These are phyloP conservation scores for Telenomus remus DNA, from an alignment of 1,140 invertebrate species.

Conservation along the genomic window DNA sequence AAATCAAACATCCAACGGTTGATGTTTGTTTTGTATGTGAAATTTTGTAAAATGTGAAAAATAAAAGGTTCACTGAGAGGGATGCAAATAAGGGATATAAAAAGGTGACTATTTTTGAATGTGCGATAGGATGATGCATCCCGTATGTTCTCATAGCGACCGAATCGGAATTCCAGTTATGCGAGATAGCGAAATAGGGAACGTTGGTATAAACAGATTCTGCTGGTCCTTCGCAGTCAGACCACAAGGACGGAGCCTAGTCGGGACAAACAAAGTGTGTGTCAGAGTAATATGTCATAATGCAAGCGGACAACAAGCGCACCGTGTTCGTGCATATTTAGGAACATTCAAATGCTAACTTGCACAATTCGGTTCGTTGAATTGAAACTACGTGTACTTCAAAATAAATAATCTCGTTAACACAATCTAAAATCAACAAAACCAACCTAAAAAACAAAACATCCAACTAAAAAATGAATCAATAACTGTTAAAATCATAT, in stretches of 20 bases:
- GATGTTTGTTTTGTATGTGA: too few species aligned
- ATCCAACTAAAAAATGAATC: too few species aligned
- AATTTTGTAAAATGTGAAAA: too few species aligned
- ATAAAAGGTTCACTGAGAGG: too few species aligned
- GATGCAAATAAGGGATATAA: too few species aligned
- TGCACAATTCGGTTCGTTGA: neutral
- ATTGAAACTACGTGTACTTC: neutral
- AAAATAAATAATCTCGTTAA: too few species aligned
- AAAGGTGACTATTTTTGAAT: too few species aligned
- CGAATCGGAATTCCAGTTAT: slow-evolving; percentile 38
- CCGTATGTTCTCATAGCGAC: slow-evolving; percentile 32
- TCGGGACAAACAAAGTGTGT: slow-evolving; percentile 35
- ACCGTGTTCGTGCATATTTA: slow-evolving; percentile 39
- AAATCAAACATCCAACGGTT: too few species aligned
- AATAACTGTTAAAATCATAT: too few species aligned
- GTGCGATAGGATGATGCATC: neutral
- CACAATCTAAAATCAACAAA: too few species aligned
- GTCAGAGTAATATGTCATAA: slow-evolving; percentile 36
- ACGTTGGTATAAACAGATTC: slow-evolving; percentile 38
- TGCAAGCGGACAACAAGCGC: slow-evolving; percentile 24
- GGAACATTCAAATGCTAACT: slow-evolving; percentile 39
- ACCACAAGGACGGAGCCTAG: slow-evolving; percentile 42
- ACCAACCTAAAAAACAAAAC: too few species aligned
- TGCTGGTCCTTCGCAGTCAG: slow-evolving; percentile 32
- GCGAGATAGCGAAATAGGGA: slow-evolving; percentile 36